Evolutionary conservation across 2,113 vertebrate species (phyloP).

Genomic region (Gymnobelideus leadbeateri): DNA sequence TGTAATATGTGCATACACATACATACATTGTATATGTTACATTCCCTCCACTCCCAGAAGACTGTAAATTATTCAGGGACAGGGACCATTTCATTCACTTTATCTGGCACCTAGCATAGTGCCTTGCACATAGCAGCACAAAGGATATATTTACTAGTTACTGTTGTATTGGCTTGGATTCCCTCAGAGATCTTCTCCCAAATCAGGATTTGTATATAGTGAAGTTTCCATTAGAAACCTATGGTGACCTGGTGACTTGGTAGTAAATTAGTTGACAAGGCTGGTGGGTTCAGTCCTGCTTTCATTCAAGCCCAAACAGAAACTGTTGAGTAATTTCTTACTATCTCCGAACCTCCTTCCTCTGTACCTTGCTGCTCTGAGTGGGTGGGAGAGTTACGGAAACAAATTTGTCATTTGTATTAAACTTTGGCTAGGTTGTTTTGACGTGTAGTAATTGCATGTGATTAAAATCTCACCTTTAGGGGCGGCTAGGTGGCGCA

Average conservation of each 20-base stretch:
- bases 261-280: background rate
- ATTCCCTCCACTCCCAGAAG: background rate
- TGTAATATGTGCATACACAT: background rate
- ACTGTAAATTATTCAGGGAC: background rate
- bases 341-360: background rate
- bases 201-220: background rate
- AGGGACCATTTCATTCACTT: background rate
- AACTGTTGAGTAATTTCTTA: background rate
- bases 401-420: slow-evolving; percentile 48
- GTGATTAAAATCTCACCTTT: background rate
- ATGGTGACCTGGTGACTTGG: background rate
- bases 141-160: background rate
- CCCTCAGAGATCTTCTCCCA: background rate
- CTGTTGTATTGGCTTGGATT: background rate
- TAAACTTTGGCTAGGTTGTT: background rate
- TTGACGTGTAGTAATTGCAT: background rate
- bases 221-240: background rate
- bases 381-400: slow-evolving; percentile 33
- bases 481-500: too few species aligned
- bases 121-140: background rate
- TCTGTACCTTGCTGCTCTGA: background rate
- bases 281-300: background rate
- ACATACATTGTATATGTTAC: background rate
- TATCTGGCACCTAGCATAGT: background rate
- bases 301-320: background rate